phyloP scores from a whole-genome alignment of 2,113 vertebrate genomes.

The Herpailurus yagouaroundi region DNA sequence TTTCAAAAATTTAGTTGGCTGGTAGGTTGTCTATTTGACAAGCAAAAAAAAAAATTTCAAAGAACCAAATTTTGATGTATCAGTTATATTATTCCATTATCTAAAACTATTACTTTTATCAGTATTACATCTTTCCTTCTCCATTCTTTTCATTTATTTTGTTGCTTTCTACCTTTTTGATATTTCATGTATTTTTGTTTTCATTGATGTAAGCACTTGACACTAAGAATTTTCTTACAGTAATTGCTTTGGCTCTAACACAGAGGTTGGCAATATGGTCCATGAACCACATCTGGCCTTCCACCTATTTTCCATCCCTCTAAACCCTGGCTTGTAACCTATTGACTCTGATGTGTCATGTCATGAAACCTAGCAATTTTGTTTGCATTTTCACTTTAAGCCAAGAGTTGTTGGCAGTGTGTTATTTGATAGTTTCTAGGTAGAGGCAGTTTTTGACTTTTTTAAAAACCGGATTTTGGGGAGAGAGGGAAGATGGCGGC shows the following conservation, averaged over 20 bases:
- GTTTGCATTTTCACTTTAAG: not conserved
- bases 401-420: not conserved
- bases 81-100: not conserved
- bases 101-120: not conserved
- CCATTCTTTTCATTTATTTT: not conserved
- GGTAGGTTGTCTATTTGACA: not conserved
- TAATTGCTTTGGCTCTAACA: not conserved
- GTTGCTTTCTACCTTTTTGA: not conserved
- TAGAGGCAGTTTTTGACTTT: not conserved
- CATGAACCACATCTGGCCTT: not conserved
- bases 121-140: not conserved
- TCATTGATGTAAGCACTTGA: not conserved
- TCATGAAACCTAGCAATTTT: not conserved
- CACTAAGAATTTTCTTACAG: not conserved
- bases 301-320: not conserved
- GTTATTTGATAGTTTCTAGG: not conserved
- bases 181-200: constrained; percentile 6
- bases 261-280: not conserved
- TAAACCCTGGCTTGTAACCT: not conserved
- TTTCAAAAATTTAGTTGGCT: not conserved
- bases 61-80: not conserved
- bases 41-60: not conserved
- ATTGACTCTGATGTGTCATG: not conserved
- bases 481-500: no score
- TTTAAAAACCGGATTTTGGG: no score